A percentile compares a stretch with the other conserved stretches of the same genome.
Evolutionary conservation across 2,888 invertebrate genomes (phyloP).

Genomic region (Pseudolycoriella hygida): DNA sequence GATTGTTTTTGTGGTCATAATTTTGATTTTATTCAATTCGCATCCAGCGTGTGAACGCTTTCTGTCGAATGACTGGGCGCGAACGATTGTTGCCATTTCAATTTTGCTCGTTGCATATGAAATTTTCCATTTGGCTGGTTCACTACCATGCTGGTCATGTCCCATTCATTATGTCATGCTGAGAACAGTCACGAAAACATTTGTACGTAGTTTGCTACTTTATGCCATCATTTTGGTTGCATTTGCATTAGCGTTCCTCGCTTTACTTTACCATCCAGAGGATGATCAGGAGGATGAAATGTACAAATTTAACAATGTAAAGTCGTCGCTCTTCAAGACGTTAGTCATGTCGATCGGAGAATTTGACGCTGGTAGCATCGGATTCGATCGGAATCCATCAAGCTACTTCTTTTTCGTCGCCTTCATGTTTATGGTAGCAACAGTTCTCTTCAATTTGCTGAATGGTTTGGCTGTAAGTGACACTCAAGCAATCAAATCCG

Average conservation of each 20-base stretch:
- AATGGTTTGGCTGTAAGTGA: slow-evolving; percentile 77
- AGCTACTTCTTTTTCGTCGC: slow-evolving; percentile 60
- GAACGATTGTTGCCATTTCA: slow-evolving; percentile 51
- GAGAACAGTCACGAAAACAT: slow-evolving; percentile 61
- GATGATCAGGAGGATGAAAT: slow-evolving; percentile 33
- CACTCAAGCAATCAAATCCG: slow-evolving; percentile 56
- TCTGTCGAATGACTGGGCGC: slow-evolving; percentile 32
- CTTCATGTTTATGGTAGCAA: slow-evolving; percentile 68
- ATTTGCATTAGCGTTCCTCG: slow-evolving; percentile 65
- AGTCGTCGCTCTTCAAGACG: slow-evolving; percentile 59
- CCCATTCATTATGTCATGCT: slow-evolving; percentile 74
- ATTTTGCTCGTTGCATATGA: slow-evolving; percentile 61
- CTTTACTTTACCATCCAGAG: slow-evolving; percentile 38
- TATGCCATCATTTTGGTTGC: slow-evolving; percentile 68
- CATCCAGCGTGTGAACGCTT: slow-evolving; percentile 19
- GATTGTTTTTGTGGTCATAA: slow-evolving; percentile 37
- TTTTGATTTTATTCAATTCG: slow-evolving; percentile 35
- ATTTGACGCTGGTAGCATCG: slow-evolving; percentile 61
- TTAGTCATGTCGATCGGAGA: slow-evolving; percentile 77
- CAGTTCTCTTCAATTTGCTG: slow-evolving; percentile 63
- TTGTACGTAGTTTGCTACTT: slow-evolving; percentile 59
- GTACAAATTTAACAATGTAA: slow-evolving; percentile 51
- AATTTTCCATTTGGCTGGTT: slow-evolving; percentile 58
- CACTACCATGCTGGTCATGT: slow-evolving; percentile 46
- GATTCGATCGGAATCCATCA: slow-evolving; percentile 48